Evolutionary conservation across 2,888 invertebrate genomes (phyloP), one percentile per base, ranked within the genome.

Genomic region (Laothoe populi): DNA sequence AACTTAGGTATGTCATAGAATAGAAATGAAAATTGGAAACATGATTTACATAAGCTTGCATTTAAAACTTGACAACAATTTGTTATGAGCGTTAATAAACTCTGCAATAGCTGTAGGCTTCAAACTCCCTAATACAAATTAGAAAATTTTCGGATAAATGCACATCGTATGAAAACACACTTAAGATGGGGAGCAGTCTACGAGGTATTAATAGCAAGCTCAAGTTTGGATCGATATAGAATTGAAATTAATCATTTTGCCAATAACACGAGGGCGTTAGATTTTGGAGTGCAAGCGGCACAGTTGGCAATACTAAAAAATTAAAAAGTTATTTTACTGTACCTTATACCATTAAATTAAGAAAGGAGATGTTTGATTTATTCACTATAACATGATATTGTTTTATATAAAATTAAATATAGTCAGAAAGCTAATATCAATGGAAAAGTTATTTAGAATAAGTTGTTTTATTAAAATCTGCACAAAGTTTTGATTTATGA

Each of bases 101-200:
- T 35, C 24, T n/a, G 11, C 23, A 31, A 7, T 24, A 2, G 49
- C n/a, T 1, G 49, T 35, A 35, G 31, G 11, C 35, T 53, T 16
- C 16, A 70, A 73, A 70, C 67, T 66, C 67, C 58, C 70, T 71
- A 73, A 74, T 69, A 71, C 67, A 69, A 72, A 73, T 71, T 71
- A 70, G 61, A 66, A 53, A 71, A 74, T 77, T 74, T 73, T 68
- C 68, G 69, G 69, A 67, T 75, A 70, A 68, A 66, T 65, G 62
- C 63, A 65, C 63, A 63, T 63, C 63, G 64, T 53, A 53, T 53
- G 53, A 53, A 35, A 53, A 31, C 35, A 53, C 19, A 31, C 53
- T 53, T 35, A 35, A 53, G 53, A 16, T 19, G 19, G 53, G 53
- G 53, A 19, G 35, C 31, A 19, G 31, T 19, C 10, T 16, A 19